A percentile compares a stretch with the other conserved stretches of the same genome.
Conservation (phyloP, 2,797 vertebrate species). For the Microctenopoma steveboyesi region DNA sequence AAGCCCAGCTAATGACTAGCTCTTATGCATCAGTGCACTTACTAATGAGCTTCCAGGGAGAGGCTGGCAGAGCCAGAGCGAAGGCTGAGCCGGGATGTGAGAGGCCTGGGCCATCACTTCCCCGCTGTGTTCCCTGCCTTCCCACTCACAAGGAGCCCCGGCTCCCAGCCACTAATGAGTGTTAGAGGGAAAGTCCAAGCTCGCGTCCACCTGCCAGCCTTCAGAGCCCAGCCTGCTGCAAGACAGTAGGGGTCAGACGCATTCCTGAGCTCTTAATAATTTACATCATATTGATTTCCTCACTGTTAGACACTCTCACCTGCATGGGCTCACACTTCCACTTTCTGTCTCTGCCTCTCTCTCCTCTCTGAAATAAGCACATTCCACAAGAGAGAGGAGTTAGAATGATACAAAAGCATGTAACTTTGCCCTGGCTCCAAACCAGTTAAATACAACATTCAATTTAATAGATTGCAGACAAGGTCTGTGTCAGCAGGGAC, state of each 20-base stretch:
- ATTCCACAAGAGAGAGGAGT: constrained; percentile 71
- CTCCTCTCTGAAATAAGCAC: constrained; percentile 66
- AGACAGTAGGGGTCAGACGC: constrained; percentile 90
- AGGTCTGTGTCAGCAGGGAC: constrained; percentile 66
- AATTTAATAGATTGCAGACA: constrained; percentile 67
- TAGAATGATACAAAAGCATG: constrained; percentile 70
- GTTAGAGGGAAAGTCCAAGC: constrained; percentile 91
- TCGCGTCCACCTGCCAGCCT: constrained; percentile 94
- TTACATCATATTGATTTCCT: constrained; percentile 96
- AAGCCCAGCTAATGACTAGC: constrained; percentile 98
- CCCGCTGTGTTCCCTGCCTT: constrained; percentile 99
- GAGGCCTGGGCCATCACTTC: constrained; percentile 97
- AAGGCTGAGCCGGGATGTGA: constrained; percentile 95
- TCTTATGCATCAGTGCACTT: constrained; percentile 99
- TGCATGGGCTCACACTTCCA: constrained; percentile 72
- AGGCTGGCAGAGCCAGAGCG: constrained; percentile 94
- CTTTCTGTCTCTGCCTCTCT: constrained; percentile 60
- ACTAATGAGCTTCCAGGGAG: constrained; percentile 99
- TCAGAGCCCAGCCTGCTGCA: constrained; percentile 87
- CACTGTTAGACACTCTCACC: constrained; percentile 83
- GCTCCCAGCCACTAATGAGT: constrained; percentile 96
- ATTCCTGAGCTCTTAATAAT: constrained; percentile 97
- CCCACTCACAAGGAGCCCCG: constrained; percentile 95
- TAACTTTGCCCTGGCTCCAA: constrained; percentile 66
- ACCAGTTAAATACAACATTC: constrained; percentile 76